Evolutionary conservation across 1,140 invertebrate genomes (phyloP).

Genomic region (Bacillus rossius): DNA sequence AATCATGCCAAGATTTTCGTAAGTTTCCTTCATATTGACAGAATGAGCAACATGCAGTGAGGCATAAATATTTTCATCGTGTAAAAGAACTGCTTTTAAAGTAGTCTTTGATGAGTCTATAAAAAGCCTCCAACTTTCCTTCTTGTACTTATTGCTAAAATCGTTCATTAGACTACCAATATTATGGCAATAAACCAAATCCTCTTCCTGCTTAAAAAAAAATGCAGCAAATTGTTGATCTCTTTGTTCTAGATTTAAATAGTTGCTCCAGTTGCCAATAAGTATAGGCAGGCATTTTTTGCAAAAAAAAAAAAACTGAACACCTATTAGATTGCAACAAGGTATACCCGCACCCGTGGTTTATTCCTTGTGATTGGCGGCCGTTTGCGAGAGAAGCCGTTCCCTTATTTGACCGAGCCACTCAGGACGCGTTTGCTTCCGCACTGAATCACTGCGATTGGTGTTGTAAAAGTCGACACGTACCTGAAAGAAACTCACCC

Average conservation of each 20-base stretch:
- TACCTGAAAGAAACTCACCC: too few relatives aligned
- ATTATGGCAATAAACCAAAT: slow-evolving; percentile 4
- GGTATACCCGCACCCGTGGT: too few relatives aligned
- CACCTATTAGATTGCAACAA: too few relatives aligned
- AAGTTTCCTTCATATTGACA: background rate
- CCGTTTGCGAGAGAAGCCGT: too few relatives aligned
- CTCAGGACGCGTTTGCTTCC: too few relatives aligned
- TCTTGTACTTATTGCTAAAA: background rate
- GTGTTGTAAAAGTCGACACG: too few relatives aligned
- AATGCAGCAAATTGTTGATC: background rate
- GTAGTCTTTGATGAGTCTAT: background rate
- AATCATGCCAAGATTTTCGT: background rate
- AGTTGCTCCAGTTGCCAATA: background rate
- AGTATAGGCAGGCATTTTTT: too few relatives aligned
- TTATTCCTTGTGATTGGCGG: too few relatives aligned
- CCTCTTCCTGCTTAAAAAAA: background rate
- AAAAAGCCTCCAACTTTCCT: background rate
- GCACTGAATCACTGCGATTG: too few relatives aligned
- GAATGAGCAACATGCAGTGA: background rate
- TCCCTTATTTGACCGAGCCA: too few relatives aligned
- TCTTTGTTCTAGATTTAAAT: background rate
- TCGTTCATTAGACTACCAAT: background rate
- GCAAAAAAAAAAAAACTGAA: too few relatives aligned
- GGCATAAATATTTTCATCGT: background rate
- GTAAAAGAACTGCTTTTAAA: background rate